A percentile compares a stretch with the other conserved stretches of the same genome.
phyloP scores from a whole-genome alignment of 30 jellyfish, hydroid and myxozoan genomes.

The Turritopsis rubra region DNA sequence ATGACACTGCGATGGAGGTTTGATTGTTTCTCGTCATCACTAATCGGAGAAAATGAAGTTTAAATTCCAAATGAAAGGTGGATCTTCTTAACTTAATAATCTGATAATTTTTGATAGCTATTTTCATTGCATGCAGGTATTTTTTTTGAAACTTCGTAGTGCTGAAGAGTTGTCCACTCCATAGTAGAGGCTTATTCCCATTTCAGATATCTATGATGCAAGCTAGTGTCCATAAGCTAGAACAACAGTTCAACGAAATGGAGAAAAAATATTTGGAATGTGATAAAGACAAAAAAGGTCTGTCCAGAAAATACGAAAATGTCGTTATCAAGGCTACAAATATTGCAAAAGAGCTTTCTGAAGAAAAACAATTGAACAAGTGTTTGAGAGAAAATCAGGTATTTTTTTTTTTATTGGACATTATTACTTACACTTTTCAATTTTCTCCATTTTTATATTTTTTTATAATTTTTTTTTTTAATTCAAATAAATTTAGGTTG shows the following conservation, averaged over 20 bases:
- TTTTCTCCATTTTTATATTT: not conserved
- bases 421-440: no score
- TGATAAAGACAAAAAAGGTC: conserved; percentile 55
- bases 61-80: no score
- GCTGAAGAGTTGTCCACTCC: no score
- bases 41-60: no score
- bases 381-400: conserved; percentile 38
- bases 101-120: no score
- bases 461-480: not conserved
- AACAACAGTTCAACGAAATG: conserved; percentile 23
- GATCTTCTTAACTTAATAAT: no score
- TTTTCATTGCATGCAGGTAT: no score
- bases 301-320: conserved; percentile 68
- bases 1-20: no score
- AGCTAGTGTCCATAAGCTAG: conserved; percentile 40
- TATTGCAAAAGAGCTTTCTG: conserved; percentile 54
- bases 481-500: not conserved
- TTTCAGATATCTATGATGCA: conserved; percentile 39
- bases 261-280: conserved; percentile 29
- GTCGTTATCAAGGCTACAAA: conserved; percentile 69
- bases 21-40: no score
- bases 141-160: no score
- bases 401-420: no score
- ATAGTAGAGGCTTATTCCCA: not conserved
- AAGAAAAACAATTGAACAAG: conserved; percentile 66